phyloP scores from a whole-genome alignment of 2,888 invertebrate species.

The Axea sp. region DNA sequence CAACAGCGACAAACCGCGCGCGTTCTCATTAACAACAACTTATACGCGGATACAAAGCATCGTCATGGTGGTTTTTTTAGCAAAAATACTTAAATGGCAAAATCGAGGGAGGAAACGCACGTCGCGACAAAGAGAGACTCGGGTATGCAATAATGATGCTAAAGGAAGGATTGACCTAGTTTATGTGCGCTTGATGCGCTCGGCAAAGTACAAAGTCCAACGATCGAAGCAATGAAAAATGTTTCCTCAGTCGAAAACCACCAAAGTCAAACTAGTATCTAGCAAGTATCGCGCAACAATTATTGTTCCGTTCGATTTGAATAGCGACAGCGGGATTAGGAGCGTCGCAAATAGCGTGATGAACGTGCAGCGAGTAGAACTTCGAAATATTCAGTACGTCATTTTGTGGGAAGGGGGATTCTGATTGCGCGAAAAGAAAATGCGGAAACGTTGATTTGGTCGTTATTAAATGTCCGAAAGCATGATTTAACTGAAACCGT shows the following conservation, averaged over 20 bases:
- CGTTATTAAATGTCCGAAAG: no score
- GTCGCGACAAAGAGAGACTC: constrained; percentile 41
- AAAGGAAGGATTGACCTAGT: constrained; percentile 57
- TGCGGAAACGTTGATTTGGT: no score
- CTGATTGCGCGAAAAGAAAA: no score
- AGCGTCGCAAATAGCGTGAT: constrained; percentile 17
- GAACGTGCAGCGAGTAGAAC: constrained; percentile 6
- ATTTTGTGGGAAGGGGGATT: no score
- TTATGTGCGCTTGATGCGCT: constrained; percentile 45
- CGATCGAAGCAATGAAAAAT: constrained; percentile 49
- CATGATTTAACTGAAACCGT: no score
- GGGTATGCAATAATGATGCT: constrained; percentile 48
- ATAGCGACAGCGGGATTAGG: constrained; percentile 25
- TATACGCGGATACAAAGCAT: constrained; percentile 13
- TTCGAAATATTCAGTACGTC: no score
- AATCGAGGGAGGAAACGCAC: constrained; percentile 42
- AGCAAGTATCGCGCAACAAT: constrained; percentile 44
- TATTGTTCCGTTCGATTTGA: constrained; percentile 31
- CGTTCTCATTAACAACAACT: constrained; percentile 26
- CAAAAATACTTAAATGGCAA: constrained; percentile 46
- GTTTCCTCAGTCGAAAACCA: constrained; percentile 35
- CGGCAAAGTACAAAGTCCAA: constrained; percentile 47
- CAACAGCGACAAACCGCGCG: neutral
- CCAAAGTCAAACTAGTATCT: constrained; percentile 43
- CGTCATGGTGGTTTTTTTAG: constrained; percentile 20